A percentile compares a stretch with the other conserved stretches of the same genome.
These are phyloP conservation scores for Pagetopsis macropterus DNA, from an alignment of 2,797 vertebrate species.

Conservation along the genomic window DNA sequence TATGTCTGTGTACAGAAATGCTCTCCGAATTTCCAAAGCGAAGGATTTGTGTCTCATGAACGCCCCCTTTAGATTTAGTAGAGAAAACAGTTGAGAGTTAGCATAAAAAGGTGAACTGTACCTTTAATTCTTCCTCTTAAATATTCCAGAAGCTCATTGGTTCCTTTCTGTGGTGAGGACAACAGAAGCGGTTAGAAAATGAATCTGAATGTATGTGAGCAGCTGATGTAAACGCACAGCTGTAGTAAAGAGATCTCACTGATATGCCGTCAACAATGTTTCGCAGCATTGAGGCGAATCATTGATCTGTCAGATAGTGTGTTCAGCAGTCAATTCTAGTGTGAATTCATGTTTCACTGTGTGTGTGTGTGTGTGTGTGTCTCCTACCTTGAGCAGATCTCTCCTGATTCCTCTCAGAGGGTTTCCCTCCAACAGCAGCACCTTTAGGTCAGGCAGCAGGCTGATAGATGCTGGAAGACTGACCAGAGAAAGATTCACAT, in stretches of 20 bases:
- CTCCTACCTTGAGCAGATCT: slow-evolving; percentile 90
- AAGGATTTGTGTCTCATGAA: neutral
- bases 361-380: neutral
- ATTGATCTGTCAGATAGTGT: too few species aligned
- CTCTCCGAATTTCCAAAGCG: too few species aligned
- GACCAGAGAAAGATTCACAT: slow-evolving; percentile 32
- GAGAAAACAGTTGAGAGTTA: neutral
- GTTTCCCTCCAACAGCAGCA: slow-evolving; percentile 92
- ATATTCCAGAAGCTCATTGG: slow-evolving; percentile 93
- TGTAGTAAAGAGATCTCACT: too few species aligned
- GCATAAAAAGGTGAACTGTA: slow-evolving; percentile 61
- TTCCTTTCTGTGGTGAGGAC: slow-evolving; percentile 89
- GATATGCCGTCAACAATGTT: neutral
- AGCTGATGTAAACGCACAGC: neutral
- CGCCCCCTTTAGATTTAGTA: neutral
- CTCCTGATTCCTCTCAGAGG: slow-evolving; percentile 92
- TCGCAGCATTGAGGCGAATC: neutral
- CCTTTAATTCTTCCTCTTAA: slow-evolving; percentile 93
- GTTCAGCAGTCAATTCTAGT: too few species aligned
- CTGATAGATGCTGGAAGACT: slow-evolving; percentile 91
- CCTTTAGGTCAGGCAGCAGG: slow-evolving; percentile 89
- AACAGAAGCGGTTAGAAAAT: slow-evolving; percentile 2
- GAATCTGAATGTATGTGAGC: neutral
- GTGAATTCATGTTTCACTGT: neutral
- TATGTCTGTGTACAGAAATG: too few species aligned